Percentiles rank a stretch among this genome's conserved stretches.
phyloP scores from a whole-genome alignment of 1,140 invertebrate genomes.

The Brachionus plicatilis region DNA sequence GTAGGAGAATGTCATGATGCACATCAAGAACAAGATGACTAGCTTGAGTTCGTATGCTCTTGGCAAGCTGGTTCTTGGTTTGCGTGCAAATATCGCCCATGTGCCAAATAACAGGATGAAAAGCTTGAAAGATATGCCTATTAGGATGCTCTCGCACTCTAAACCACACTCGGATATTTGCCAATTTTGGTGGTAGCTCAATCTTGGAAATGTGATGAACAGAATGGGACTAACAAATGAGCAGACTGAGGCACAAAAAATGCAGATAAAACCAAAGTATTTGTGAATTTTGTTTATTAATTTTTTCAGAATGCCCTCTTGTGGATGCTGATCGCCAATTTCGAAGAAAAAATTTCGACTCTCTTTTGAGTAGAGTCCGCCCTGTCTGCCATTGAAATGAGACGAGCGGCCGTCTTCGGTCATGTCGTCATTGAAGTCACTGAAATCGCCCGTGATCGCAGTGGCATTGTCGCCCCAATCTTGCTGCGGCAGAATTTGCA shows the following conservation, averaged over 20 bases:
- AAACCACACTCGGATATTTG: conserved; percentile 64
- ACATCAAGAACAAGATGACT: conserved; percentile 75
- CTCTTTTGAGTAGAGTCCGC: conserved; percentile 52
- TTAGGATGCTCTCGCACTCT: conserved; percentile 79
- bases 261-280: conserved; percentile 23
- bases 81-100: conserved; percentile 68
- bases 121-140: conserved; percentile 84
- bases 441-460: conserved; percentile 90
- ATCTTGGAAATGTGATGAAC: conserved; percentile 84
- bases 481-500: conserved; percentile 83
- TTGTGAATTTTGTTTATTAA: conserved; percentile 21
- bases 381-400: conserved; percentile 58
- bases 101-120: conserved; percentile 78
- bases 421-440: conserved; percentile 70
- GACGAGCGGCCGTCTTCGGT: conserved; percentile 38
- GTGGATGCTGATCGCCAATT: neutral
- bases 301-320: neutral
- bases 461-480: conserved; percentile 98
- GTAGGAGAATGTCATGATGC: conserved; percentile 85
- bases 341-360: conserved; percentile 18
- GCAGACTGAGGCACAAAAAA: conserved; percentile 59
- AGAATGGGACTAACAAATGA: conserved; percentile 84
- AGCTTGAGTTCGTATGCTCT: conserved; percentile 83
- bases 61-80: conserved; percentile 70
- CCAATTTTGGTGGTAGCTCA: conserved; percentile 43